Evolutionary conservation across 1,140 invertebrate species (phyloP).

Genomic region (Drosophila ambigua): DNA sequence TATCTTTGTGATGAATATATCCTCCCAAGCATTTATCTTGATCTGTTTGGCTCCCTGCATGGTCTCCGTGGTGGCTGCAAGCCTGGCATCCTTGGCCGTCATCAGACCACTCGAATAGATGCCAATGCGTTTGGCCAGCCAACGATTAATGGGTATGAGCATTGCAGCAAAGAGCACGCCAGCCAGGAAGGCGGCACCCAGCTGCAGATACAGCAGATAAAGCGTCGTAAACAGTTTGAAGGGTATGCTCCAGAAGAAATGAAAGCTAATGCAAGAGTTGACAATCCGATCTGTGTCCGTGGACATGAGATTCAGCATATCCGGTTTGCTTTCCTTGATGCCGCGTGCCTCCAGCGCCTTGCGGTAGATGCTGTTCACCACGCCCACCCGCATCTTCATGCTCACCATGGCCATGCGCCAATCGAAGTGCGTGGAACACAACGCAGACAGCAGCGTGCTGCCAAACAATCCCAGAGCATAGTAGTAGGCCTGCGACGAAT

Average conservation of each 20-base stretch:
- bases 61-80: slow-evolving; percentile 95
- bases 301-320: slow-evolving; percentile 98
- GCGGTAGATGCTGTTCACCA: slow-evolving; percentile 93
- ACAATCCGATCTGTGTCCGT: slow-evolving; percentile 97
- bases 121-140: slow-evolving; percentile 95
- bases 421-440: slow-evolving; percentile 95
- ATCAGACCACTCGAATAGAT: slow-evolving; percentile 94
- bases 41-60: slow-evolving; percentile 94
- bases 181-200: slow-evolving; percentile 95
- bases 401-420: slow-evolving; percentile 93
- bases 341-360: slow-evolving; percentile 90
- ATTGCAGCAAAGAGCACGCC: slow-evolving; percentile 94
- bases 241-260: slow-evolving; percentile 98
- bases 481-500: slow-evolving; percentile 87
- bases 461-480: slow-evolving; percentile 91
- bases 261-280: slow-evolving; percentile 97
- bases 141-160: slow-evolving; percentile 97
- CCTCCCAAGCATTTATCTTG: slow-evolving; percentile 97
- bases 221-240: slow-evolving; percentile 90
- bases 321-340: slow-evolving; percentile 81
- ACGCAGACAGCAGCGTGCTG: slow-evolving; percentile 88
- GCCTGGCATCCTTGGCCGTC: slow-evolving; percentile 94
- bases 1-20: slow-evolving; percentile 91
- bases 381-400: slow-evolving; percentile 93
- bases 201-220: slow-evolving; percentile 93